Base-by-base conservation (phyloP, 2,888 invertebrate genomes). In the Nymphalis polychloros region DNA sequence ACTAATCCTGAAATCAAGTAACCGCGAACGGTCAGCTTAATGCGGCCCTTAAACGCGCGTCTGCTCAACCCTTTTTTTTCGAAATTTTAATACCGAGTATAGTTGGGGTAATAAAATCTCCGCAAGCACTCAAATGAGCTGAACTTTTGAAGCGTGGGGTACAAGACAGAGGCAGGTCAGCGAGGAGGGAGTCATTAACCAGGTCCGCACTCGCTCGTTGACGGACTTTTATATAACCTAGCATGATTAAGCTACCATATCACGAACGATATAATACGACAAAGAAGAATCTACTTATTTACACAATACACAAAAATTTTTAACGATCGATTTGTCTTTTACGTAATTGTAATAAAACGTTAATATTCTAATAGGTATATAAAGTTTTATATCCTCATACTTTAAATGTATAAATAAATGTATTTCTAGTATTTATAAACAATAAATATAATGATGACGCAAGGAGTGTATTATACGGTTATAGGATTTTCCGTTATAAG, bases 51-150 rank as follows among this genome's bases (percentile, higher is more conserved):
- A 86, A 88, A 86, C 86, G 85, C 81, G 83, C 84, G 83, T 87
- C 83, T 82, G 81, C 85, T 85, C 84, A 89, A 86, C 85, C 89
- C 86, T 85, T 88, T 87, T 85, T 86, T 86, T 82, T 77, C 74
- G 75, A 81, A 84, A 81, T 84, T 82, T 85, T 91, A 90, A 90
- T 90, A 89, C 88, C 87, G 82, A 84, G 84, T 82, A 88, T 90
- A 90, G 91, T 90, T 90, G 88, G 84, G 88, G 88, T 92, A 92
- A 92, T 92, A 88, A 92, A 92, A 92, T 92, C 92, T 92, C 92
- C 80, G 89, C 87, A 81, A 85, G 89, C 88, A 89, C 92, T 92
- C 91, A 88, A 92, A 91, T 89, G 91, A 90, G 90, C 90, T 89
- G 89, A 92, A 92, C 91, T 92, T 92, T 91, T 90, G 89, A 90